phyloP scores from a whole-genome alignment of 2,888 invertebrate genomes.

The Esperia sulphurella region DNA sequence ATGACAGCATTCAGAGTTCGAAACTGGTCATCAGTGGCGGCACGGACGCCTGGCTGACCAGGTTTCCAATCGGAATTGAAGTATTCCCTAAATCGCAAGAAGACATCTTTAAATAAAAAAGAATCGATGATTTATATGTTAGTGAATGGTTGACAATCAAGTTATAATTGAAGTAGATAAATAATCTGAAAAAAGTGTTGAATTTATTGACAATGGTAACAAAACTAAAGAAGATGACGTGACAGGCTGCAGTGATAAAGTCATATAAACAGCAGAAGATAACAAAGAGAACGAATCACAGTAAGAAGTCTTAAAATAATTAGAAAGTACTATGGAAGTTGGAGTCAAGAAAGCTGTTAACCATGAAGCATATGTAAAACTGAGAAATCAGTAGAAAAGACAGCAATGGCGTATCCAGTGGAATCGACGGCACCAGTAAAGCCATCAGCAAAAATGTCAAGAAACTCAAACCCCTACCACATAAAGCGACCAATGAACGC shows the following conservation, averaged over 20 bases:
- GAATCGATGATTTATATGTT: too few species aligned
- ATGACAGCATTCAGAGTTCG: slow-evolving; percentile 69
- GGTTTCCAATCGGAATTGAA: slow-evolving; percentile 18
- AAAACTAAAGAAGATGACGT: background rate
- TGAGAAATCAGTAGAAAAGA: too few species aligned
- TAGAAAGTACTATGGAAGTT: background rate
- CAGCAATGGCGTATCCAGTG: slow-evolving; percentile 55
- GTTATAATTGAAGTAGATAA: too few species aligned
- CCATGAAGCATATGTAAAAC: too few species aligned
- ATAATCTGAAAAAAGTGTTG: too few species aligned
- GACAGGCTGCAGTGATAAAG: background rate
- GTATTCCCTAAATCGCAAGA: background rate
- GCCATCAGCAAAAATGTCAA: slow-evolving; percentile 53
- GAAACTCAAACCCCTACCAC: slow-evolving; percentile 82
- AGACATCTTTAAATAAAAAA: too few species aligned
- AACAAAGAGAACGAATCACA: too few species aligned
- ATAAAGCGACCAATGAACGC: slow-evolving; percentile 99
- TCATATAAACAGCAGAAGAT: background rate
- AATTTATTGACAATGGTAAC: too few species aligned
- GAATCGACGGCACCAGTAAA: slow-evolving; percentile 38
- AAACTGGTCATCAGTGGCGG: slow-evolving; percentile 61
- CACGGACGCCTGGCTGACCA: slow-evolving; percentile 43
- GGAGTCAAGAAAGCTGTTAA: background rate
- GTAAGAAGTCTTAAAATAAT: too few species aligned
- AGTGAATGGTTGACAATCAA: too few species aligned